These are phyloP conservation scores for Ptilonorhynchus violaceus DNA, from an alignment of 2,113 vertebrate genomes.

Conservation along the genomic window DNA sequence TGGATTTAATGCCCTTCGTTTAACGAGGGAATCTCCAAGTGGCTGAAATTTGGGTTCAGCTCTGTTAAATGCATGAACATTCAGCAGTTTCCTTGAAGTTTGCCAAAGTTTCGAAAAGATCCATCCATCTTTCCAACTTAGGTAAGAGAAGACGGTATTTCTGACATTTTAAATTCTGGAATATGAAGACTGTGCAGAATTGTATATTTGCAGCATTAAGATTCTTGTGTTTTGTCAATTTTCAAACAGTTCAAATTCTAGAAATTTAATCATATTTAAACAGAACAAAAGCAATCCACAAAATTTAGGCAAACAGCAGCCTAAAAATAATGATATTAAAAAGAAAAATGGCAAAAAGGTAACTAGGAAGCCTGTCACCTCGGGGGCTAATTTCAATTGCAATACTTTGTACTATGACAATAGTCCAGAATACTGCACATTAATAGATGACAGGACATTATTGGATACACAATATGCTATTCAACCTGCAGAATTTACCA, in stretches of 20 bases:
- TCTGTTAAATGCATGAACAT: not conserved
- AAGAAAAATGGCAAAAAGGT: not conserved
- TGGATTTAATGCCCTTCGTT: not conserved
- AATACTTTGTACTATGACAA: not conserved
- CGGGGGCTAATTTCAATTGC: not conserved
- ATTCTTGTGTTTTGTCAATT: not conserved
- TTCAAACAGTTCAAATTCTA: not conserved
- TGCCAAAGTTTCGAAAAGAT: not conserved
- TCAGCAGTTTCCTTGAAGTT: not conserved
- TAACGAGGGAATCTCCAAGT: rapidly evolving
- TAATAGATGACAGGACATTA: not conserved
- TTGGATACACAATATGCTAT: not conserved
- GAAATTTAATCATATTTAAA: not conserved
- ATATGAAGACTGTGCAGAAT: not conserved
- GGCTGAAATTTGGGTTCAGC: not conserved
- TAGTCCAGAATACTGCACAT: not conserved
- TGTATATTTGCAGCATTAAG: not conserved
- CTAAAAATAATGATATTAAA: not conserved
- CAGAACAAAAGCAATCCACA: not conserved
- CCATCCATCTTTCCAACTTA: not conserved
- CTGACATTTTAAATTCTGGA: not conserved
- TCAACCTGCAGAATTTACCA: not conserved
- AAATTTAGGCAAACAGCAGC: not conserved
- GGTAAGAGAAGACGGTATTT: not conserved
- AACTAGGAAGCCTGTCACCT: not conserved